phyloP scores from a whole-genome alignment of 2,797 vertebrate species.

The Phylloscopus collybita region DNA sequence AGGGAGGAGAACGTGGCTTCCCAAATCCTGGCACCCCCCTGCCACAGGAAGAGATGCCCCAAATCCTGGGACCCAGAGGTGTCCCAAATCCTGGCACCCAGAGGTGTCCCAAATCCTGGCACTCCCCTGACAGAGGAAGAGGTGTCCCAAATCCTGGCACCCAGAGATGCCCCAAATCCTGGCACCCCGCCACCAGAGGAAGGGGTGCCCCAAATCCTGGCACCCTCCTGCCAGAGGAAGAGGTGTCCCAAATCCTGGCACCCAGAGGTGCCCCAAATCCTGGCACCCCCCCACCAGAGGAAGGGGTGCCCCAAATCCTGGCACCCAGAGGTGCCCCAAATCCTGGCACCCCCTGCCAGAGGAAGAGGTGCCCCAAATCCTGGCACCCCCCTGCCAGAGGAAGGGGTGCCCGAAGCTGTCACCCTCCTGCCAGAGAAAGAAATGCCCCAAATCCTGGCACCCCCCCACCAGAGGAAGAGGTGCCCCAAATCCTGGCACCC shows the following conservation, averaged over 20 bases:
- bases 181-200: no score
- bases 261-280: background rate
- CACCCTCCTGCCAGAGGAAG: background rate
- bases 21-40: accelerated
- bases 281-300: accelerated
- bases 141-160: background rate
- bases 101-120: background rate
- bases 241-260: background rate
- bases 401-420: background rate
- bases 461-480: background rate
- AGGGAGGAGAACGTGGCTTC: background rate
- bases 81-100: background rate
- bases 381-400: background rate
- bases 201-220: background rate
- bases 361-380: background rate
- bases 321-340: background rate
- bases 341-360: accelerated
- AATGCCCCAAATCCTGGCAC: background rate
- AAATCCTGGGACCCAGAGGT: background rate
- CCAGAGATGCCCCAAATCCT: accelerated
- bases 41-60: background rate
- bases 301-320: background rate
- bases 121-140: accelerated
- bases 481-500: background rate
- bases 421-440: background rate